A percentile compares a stretch with the other conserved stretches of the same genome.
phyloP scores from a whole-genome alignment of 2,888 invertebrate genomes.

The Cantharis rustica region DNA sequence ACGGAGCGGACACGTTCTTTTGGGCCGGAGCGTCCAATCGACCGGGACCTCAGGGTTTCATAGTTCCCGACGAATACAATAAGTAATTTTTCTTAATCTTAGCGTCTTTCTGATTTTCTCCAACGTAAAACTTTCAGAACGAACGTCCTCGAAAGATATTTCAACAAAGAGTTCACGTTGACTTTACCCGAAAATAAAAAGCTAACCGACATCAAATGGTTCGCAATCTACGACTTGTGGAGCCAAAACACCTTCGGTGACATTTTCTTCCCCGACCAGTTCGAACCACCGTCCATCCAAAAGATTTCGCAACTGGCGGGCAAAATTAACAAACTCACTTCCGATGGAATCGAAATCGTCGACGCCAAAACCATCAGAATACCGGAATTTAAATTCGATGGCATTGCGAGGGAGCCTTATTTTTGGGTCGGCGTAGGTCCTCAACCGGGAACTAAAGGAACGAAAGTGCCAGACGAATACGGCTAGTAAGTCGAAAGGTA shows the following conservation, averaged over 20 bases:
- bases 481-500: constrained; percentile 82
- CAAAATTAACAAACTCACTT: constrained; percentile 69
- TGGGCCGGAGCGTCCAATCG: constrained; percentile 89
- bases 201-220: constrained; percentile 86
- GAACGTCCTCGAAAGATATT: constrained; percentile 83
- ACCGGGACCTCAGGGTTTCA: constrained; percentile 90
- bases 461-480: constrained; percentile 84
- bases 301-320: constrained; percentile 60
- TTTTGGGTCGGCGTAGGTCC: constrained; percentile 91
- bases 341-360: constrained; percentile 73
- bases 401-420: constrained; percentile 74
- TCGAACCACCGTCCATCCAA: constrained; percentile 81
- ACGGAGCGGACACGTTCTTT: constrained; percentile 89
- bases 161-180: constrained; percentile 82
- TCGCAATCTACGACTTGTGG: constrained; percentile 85
- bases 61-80: constrained; percentile 85
- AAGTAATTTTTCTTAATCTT: constrained; percentile 63
- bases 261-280: constrained; percentile 87
- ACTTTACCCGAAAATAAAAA: constrained; percentile 84
- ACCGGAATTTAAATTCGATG: constrained; percentile 78
- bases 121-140: constrained; percentile 64
- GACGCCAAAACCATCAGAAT: constrained; percentile 83
- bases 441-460: constrained; percentile 81
- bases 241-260: constrained; percentile 89
- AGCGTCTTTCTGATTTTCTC: neutral